Percentiles rank a stretch among this genome's conserved stretches.
These are phyloP conservation scores for Balaenoptera acutorostrata DNA, from an alignment of 2,113 vertebrate genomes.

Conservation along the genomic window DNA sequence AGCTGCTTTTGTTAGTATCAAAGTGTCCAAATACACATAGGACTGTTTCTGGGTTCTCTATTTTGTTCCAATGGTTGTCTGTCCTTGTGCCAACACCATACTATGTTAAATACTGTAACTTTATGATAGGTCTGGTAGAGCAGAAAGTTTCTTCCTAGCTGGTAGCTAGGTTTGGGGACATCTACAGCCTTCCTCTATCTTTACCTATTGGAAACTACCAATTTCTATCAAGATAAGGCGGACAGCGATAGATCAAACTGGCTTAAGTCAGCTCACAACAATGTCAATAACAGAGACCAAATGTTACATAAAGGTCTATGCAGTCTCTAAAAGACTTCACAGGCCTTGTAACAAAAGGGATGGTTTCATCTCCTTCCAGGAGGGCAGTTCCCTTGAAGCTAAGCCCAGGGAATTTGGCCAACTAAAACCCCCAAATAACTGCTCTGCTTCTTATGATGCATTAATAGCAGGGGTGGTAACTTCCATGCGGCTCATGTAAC, in stretches of 20 bases:
- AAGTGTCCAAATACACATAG: not conserved
- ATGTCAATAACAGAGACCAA: not conserved
- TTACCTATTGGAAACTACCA: not conserved
- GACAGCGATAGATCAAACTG: not conserved
- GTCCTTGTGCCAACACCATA: not conserved
- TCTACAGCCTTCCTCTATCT: not conserved
- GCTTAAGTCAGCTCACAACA: not conserved
- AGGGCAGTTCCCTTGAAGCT: not conserved
- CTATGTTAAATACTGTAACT: not conserved
- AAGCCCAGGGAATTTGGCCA: conserved; percentile 47
- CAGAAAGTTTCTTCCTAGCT: not conserved
- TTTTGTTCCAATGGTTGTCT: not conserved
- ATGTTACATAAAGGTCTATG: not conserved
- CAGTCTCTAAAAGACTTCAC: not conserved
- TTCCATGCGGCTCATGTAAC: conserved; percentile 52
- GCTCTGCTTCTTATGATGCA: conserved; percentile 32
- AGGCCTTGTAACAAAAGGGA: not conserved
- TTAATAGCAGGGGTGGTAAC: not conserved
- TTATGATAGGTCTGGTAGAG: not conserved
- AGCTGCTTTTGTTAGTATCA: not conserved
- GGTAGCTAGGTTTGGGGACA: not conserved
- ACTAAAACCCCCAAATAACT: not conserved
- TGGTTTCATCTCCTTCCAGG: not conserved
- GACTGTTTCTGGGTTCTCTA: not conserved
- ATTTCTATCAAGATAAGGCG: not conserved